A percentile compares a stretch with the other conserved stretches of the same genome.
Conservation (phyloP, 2,113 vertebrate species). For the Eurystomus gularis region DNA sequence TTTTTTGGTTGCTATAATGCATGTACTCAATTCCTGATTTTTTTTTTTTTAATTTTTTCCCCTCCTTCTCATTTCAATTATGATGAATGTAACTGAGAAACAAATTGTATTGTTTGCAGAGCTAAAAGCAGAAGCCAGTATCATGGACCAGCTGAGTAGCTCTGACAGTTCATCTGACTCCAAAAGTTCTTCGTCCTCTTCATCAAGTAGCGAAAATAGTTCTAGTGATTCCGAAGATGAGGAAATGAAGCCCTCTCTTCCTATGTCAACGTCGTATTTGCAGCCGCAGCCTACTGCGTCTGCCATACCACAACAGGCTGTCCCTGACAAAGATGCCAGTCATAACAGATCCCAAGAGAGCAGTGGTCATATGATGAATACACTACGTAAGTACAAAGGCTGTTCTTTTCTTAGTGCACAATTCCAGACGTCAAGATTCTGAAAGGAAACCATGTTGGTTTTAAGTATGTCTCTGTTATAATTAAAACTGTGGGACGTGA, state of each 20-base stretch:
- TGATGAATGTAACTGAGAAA: background rate
- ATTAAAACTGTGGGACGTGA: conserved; percentile 57
- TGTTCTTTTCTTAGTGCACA: conserved; percentile 33
- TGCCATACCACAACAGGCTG: conserved; percentile 73
- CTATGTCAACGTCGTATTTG: conserved; percentile 52
- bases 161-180: conserved; percentile 91
- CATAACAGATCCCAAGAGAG: conserved; percentile 77
- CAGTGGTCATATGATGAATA: conserved; percentile 86
- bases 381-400: conserved; percentile 87
- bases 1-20: background rate
- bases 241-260: conserved; percentile 47
- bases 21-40: background rate
- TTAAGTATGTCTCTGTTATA: conserved; percentile 54
- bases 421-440: conserved; percentile 45
- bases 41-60: background rate
- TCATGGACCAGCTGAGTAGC: conserved; percentile 95
- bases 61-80: background rate
- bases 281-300: conserved; percentile 74
- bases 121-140: conserved; percentile 91
- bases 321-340: conserved; percentile 66
- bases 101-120: conserved; percentile 74
- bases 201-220: conserved; percentile 84
- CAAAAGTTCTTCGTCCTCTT: conserved; percentile 91
- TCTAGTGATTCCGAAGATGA: conserved; percentile 90
- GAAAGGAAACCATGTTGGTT: conserved; percentile 62